Evolutionary conservation across 2,888 invertebrate species (phyloP), one percentile per base, ranked within the genome.

Genomic region (Zelleria hepariella): DNA sequence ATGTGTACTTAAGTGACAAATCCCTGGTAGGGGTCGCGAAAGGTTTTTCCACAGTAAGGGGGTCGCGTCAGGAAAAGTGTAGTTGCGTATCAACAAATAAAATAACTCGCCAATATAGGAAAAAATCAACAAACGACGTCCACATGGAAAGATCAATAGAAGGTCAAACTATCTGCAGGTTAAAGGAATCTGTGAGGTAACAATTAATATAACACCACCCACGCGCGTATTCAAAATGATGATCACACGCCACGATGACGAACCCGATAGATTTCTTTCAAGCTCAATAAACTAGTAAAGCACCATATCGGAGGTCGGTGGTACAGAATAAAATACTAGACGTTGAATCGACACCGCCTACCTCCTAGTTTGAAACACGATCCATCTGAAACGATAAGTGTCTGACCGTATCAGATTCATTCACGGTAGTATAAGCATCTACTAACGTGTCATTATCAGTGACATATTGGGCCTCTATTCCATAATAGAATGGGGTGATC

Each of bases 371-470:
- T 42, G 32, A 42, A 42, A 53, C 8, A 10, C 53, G n/a, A 53
- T 53, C 53, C 23, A 23, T 24, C n/a, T 53, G 53, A 25, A 53
- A 24, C 53, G 23, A 51, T 49, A 25, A 53, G 53, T 53, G 24
- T 53, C 24, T 53, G 53, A 23, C 53, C 53, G 53, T 53, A 53
- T n/a, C 53, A 49, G 20, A 49, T 25, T 23, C 24, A 53, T 53
- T 53, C 53, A 53, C 53, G 53, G 25, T 53, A 53, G 53, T 23
- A 53, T 53, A 53, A 53, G 53, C 53, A 53, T 53, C 53, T 53
- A 53, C 23, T 57, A 59, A 52, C 59, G 32, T 52, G 51, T 59
- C n/a, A 59, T 24, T 59, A 52, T 18, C 18, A 57, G 32, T 59
- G 59, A 57, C 56, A 56, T 56, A 56, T 56, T 57, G 32, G 56